Percentiles rank a stretch among this genome's conserved stretches.
Conservation (phyloP, 1,140 invertebrate genomes). For the Drosophila ercepeae region DNA sequence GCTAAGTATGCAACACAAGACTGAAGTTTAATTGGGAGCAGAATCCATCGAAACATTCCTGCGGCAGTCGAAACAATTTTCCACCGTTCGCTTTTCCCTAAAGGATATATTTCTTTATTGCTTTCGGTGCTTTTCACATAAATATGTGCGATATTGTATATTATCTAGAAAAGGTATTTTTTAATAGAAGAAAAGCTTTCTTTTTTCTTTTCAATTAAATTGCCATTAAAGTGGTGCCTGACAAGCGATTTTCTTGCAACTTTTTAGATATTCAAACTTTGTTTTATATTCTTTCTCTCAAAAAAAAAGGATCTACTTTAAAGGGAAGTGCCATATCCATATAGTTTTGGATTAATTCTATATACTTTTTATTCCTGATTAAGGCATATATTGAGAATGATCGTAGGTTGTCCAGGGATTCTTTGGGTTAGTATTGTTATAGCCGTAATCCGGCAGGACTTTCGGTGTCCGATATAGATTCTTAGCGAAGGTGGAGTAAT, state of each 20-base stretch:
- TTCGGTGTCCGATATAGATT: slow-evolving; percentile 65
- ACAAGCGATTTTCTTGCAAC: background rate
- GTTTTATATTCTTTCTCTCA: background rate
- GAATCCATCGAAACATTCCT: slow-evolving; percentile 28
- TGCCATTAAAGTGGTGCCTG: no score
- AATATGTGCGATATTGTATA: background rate
- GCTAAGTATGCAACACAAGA: slow-evolving; percentile 63
- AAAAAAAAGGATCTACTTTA: background rate
- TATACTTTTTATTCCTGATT: slow-evolving; percentile 27
- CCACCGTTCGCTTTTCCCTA: slow-evolving; percentile 10
- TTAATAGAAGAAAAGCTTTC: no score
- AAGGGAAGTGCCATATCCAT: background rate
- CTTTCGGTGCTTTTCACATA: slow-evolving; percentile 3
- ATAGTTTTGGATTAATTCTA: background rate
- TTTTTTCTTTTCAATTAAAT: no score
- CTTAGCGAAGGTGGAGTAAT: slow-evolving; percentile 59
- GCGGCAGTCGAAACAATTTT: slow-evolving; percentile 12
- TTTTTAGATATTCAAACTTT: background rate
- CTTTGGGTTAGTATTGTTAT: slow-evolving; percentile 11
- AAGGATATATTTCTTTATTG: slow-evolving; percentile 20
- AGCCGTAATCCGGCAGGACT: slow-evolving; percentile 49
- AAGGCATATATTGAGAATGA: slow-evolving; percentile 59
- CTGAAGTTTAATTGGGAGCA: slow-evolving; percentile 59
- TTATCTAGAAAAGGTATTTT: background rate
- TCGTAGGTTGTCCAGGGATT: slow-evolving; percentile 52